phyloP scores from a whole-genome alignment of 1,140 invertebrate genomes.

The Lepidurus couesii region DNA sequence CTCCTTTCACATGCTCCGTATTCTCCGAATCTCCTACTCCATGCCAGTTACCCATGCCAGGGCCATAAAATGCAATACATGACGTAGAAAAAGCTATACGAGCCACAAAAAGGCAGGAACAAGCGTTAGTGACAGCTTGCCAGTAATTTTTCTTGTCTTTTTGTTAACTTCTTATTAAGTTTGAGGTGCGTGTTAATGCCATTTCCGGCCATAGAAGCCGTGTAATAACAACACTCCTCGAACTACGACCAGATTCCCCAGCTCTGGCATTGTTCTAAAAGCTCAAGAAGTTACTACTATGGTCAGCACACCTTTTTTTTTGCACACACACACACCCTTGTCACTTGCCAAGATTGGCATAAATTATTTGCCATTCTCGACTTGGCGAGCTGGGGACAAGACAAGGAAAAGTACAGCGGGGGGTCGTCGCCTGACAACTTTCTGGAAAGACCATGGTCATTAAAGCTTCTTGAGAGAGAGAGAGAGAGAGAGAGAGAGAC shows the following conservation, averaged over 20 bases:
- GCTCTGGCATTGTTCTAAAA: not conserved
- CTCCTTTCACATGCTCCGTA: too few relatives aligned
- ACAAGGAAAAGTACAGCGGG: constrained; percentile 12
- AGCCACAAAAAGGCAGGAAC: not conserved
- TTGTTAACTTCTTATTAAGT: not conserved
- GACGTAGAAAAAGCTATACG: too few relatives aligned
- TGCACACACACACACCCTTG: constrained; percentile 7
- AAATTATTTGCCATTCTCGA: constrained; percentile 16
- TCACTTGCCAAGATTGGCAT: constrained; percentile 21
- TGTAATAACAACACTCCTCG: not conserved
- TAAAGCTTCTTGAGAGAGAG: not conserved
- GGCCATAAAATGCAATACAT: too few relatives aligned
- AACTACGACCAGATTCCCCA: not conserved
- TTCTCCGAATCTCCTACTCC: too few relatives aligned
- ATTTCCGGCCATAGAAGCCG: not conserved
- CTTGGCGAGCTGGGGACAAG: constrained; percentile 12
- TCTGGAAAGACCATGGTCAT: not conserved
- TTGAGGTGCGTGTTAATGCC: not conserved
- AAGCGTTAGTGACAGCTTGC: not conserved
- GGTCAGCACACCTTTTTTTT: constrained; percentile 9
- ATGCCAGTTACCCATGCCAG: too few relatives aligned
- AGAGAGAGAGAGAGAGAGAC: not conserved
- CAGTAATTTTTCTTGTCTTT: not conserved
- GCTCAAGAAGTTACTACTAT: constrained; percentile 2
- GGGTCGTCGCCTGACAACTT: constrained; percentile 20